Conservation (phyloP, 2,888 invertebrate species). For the Cheilosia vulpina region DNA sequence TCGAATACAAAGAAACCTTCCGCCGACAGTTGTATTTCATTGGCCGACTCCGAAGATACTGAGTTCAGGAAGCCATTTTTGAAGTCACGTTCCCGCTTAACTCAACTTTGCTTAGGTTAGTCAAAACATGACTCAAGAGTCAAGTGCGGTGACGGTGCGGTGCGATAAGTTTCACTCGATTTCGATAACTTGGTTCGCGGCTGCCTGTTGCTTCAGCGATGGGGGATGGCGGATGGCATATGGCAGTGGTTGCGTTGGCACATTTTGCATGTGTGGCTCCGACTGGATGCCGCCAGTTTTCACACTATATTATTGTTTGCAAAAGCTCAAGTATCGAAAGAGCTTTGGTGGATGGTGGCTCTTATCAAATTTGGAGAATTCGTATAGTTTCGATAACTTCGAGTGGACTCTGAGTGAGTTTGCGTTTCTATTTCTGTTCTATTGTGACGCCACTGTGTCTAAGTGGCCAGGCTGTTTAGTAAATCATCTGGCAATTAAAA, state of each 20-base stretch:
- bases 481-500: slow-evolving; percentile 18
- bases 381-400: slow-evolving; percentile 1
- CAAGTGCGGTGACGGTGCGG: not conserved
- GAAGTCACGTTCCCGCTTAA: slow-evolving; percentile 30
- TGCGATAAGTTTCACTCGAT: slow-evolving; percentile 38
- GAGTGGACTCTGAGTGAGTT: slow-evolving; percentile 27
- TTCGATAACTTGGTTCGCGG: slow-evolving; percentile 48
- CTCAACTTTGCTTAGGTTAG: slow-evolving; percentile 28
- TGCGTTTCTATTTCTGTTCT: not conserved
- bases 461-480: not conserved
- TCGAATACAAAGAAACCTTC: not conserved
- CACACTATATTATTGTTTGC: too few species aligned
- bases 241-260: not conserved
- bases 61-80: slow-evolving; percentile 41
- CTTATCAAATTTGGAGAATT: slow-evolving; percentile 30
- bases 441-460: not conserved
- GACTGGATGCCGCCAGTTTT: too few species aligned
- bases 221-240: too few species aligned
- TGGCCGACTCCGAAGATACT: slow-evolving; percentile 59
- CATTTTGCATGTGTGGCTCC: too few species aligned
- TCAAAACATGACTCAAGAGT: too few species aligned
- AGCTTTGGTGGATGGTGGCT: slow-evolving; percentile 9
- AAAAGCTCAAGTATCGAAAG: slow-evolving; percentile 11
- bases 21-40: slow-evolving; percentile 16
- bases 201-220: not conserved